Conservation (phyloP, 2,888 invertebrate genomes). For the Diaprepes abbreviatus region DNA sequence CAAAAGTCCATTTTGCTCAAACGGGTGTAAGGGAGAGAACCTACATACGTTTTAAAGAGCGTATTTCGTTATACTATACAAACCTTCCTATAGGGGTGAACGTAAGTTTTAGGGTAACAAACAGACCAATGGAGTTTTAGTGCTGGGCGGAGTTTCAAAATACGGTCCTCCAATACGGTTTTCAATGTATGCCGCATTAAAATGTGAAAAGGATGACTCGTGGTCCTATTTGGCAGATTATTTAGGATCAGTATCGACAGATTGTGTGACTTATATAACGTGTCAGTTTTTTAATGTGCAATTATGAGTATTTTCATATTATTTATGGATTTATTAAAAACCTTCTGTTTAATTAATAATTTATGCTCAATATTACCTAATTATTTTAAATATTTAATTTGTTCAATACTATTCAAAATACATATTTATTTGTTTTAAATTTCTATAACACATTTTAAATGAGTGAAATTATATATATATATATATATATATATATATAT, state of each 20-base stretch:
- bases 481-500: no score
- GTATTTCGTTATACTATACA: conserved; percentile 61
- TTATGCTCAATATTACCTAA: conserved; percentile 20
- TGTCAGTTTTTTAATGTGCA: conserved; percentile 41
- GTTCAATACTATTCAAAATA: not conserved
- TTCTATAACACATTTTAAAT: no score
- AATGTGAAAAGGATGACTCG: conserved; percentile 55
- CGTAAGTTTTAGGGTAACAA: conserved; percentile 66
- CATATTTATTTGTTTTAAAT: not conserved
- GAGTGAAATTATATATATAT: no score
- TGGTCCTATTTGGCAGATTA: conserved; percentile 44
- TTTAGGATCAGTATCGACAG: conserved; percentile 45
- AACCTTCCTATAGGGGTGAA: conserved; percentile 68
- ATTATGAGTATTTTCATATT: conserved; percentile 33
- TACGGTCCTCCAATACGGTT: conserved; percentile 70
- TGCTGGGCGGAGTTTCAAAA: conserved; percentile 65
- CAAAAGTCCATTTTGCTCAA: conserved; percentile 22
- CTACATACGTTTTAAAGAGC: conserved; percentile 59
- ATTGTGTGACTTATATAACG: conserved; percentile 39
- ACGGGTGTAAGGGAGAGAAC: conserved; percentile 50
- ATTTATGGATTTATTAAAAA: conserved; percentile 35
- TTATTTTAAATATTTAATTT: conserved; percentile 26
- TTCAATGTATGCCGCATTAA: conserved; percentile 64
- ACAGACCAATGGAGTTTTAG: conserved; percentile 67
- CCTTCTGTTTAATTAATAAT: conserved; percentile 35